A percentile compares a stretch with the other conserved stretches of the same genome.
Conservation (phyloP, 1,140 invertebrate species). For the Megalonaias nervosa region DNA sequence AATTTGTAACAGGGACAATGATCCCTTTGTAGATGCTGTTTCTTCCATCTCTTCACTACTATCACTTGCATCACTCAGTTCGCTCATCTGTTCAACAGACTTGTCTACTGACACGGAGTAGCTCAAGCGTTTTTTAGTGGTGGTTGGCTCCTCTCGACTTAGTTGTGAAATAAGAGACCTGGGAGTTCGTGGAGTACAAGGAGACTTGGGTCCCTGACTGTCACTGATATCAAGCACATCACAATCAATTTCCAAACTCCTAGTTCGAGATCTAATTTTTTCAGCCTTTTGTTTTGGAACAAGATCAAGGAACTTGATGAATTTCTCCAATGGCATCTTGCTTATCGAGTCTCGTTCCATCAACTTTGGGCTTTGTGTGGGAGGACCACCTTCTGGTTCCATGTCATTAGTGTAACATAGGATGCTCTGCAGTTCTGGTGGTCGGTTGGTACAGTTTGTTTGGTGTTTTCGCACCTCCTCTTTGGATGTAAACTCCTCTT, state of each 20-base stretch:
- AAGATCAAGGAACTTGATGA: slow-evolving; percentile 45
- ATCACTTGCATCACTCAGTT: slow-evolving; percentile 34
- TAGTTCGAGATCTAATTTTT: slow-evolving; percentile 39
- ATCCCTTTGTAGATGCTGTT: slow-evolving; percentile 25
- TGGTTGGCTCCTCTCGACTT: slow-evolving; percentile 51
- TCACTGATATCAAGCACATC: slow-evolving; percentile 56
- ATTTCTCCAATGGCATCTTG: slow-evolving; percentile 21
- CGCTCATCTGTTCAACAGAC: slow-evolving; percentile 12
- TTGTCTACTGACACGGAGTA: slow-evolving; percentile 38
- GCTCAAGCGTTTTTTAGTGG: slow-evolving; percentile 35
- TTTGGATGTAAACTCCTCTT: slow-evolving; percentile 57
- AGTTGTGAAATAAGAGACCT: slow-evolving; percentile 64
- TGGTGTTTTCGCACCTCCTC: slow-evolving; percentile 56
- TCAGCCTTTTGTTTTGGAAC: slow-evolving; percentile 53
- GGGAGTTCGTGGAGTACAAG: slow-evolving; percentile 59
- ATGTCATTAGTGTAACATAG: slow-evolving; percentile 5
- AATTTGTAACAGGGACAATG: slow-evolving; percentile 51
- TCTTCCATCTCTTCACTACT: slow-evolving; percentile 29
- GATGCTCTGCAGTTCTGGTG: slow-evolving; percentile 38
- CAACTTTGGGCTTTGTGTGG: slow-evolving; percentile 34
- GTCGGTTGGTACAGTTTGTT: slow-evolving; percentile 43
- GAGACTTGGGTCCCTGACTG: slow-evolving; percentile 48
- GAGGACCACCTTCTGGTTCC: slow-evolving; percentile 24
- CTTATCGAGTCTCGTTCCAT: background rate
- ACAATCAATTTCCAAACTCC: slow-evolving; percentile 54